Conservation (phyloP, 2,888 invertebrate species). For the Litoditis marina region DNA sequence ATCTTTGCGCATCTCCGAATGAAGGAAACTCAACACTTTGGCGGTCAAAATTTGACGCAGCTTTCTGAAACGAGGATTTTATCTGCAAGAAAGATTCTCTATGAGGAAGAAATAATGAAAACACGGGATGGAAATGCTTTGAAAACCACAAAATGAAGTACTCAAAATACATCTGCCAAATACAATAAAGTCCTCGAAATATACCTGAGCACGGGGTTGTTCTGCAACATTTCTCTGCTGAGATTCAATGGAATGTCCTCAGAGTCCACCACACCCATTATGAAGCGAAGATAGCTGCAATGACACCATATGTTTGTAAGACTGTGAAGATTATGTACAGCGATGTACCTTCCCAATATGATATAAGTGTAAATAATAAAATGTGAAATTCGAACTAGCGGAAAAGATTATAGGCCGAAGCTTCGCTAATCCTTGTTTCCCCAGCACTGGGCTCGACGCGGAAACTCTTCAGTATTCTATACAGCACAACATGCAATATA, state of each 20-base stretch:
- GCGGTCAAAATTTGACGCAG: constrained; percentile 79
- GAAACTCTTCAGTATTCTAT: too few relatives aligned
- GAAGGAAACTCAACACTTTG: constrained; percentile 66
- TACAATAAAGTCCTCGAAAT: too few relatives aligned
- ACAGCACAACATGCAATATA: neutral
- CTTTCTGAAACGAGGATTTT: constrained; percentile 75
- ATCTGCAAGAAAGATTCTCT: neutral
- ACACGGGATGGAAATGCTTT: neutral
- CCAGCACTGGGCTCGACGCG: too few relatives aligned
- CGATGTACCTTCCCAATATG: too few relatives aligned
- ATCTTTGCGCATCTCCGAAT: constrained; percentile 75
- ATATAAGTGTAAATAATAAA: too few relatives aligned
- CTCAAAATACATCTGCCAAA: too few relatives aligned
- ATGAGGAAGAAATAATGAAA: neutral
- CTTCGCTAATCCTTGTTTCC: too few relatives aligned
- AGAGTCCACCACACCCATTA: constrained; percentile 94
- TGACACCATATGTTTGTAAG: neutral
- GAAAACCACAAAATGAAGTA: too few relatives aligned
- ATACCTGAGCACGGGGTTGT: constrained; percentile 78
- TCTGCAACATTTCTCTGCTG: constrained; percentile 89
- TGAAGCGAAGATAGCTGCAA: constrained; percentile 81
- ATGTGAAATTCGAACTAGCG: too few relatives aligned
- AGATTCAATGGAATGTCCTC: constrained; percentile 97
- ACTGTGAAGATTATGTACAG: too few relatives aligned
- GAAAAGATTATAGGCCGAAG: too few relatives aligned